phyloP scores from a whole-genome alignment of 2,113 vertebrate species.

The Sebastes schlegelii region DNA sequence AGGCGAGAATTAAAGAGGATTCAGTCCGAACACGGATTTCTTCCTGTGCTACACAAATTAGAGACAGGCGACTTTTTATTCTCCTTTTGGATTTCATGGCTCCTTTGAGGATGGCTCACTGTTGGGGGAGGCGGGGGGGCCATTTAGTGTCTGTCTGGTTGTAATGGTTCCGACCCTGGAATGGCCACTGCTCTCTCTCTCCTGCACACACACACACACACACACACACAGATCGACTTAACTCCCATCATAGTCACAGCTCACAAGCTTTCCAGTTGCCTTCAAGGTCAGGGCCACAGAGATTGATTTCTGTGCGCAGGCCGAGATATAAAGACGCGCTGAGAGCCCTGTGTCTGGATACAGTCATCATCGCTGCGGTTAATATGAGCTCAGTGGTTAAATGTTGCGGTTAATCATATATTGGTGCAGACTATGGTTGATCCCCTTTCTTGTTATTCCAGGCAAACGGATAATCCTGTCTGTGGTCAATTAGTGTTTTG shows the following conservation, averaged over 20 bases:
- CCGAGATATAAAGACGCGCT: slow-evolving; percentile 51
- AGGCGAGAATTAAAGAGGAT: slow-evolving; percentile 83
- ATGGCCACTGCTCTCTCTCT: slow-evolving; percentile 49
- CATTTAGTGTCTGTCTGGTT: slow-evolving; percentile 80
- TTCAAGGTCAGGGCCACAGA: slow-evolving; percentile 66
- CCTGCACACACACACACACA: neutral
- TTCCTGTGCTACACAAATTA: slow-evolving; percentile 85
- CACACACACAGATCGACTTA: slow-evolving; percentile 12
- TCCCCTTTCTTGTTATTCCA: slow-evolving; percentile 56
- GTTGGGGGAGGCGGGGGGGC: slow-evolving; percentile 30
- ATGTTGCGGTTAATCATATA: slow-evolving; percentile 69
- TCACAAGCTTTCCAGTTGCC: slow-evolving; percentile 43
- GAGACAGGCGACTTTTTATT: slow-evolving; percentile 75
- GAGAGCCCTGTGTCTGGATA: slow-evolving; percentile 51
- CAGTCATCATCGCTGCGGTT: slow-evolving; percentile 55
- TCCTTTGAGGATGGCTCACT: slow-evolving; percentile 60
- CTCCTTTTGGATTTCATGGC: slow-evolving; percentile 57
- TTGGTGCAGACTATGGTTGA: slow-evolving; percentile 51
- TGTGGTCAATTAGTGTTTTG: slow-evolving; percentile 80
- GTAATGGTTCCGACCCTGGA: slow-evolving; percentile 83
- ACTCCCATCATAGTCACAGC: slow-evolving; percentile 59
- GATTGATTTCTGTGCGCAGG: slow-evolving; percentile 61
- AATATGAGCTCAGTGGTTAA: slow-evolving; percentile 62
- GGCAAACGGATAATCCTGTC: slow-evolving; percentile 68
- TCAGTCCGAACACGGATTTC: slow-evolving; percentile 82